Base-by-base conservation (phyloP, 2,113 vertebrate species). In the Platichthys flesus region DNA sequence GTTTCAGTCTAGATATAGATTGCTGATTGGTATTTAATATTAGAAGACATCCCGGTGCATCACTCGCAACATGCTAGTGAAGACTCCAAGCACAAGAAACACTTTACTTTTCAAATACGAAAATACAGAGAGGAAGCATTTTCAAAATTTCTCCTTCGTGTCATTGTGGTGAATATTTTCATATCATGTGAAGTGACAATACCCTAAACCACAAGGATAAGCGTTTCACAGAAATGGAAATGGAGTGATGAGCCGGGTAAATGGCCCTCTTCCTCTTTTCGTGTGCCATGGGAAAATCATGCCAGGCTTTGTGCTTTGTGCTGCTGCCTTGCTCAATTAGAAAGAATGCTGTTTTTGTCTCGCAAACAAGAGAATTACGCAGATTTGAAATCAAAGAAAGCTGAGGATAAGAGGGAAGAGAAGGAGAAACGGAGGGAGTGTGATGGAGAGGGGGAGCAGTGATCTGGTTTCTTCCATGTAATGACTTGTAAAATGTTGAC, bases 221-320 rank as follows among this genome's bases (percentile, higher is more conserved):
- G 83, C 67, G 63, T 85, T 90, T 86, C 84, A 87, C 74, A 76
- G 72, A 85, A 87, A 83, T 83, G 77, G 62, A 86, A 85, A 73
- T 76, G 64, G 54, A 71, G 35, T 72, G 76, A 85, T 74, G 65
- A 76, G 20, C 49, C 64, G 40, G 42, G 35, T 83, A 76, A 83
- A 86, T 56, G 42, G 52, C 45, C 14, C 21, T 78, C 71, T 88
- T 87, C 71, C 80, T 82, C 51, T 84, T 81, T 72, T 57, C 28
- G 0, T 62, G 55, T 69, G 74, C 79, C 51, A 67, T 86, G 75
- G 79, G 84, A 85, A 84, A 82, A 64, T 31, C 72, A 2, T 74
- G 83, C 78, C 78, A 82, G 64, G 74, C 85, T 84, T 85, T 92
- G 72, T 89, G 74, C 54, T 79, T 81, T 89, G 78, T 88, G 69